phyloP scores from a whole-genome alignment of 2,888 invertebrate species.

The Mallateleia sp. region DNA sequence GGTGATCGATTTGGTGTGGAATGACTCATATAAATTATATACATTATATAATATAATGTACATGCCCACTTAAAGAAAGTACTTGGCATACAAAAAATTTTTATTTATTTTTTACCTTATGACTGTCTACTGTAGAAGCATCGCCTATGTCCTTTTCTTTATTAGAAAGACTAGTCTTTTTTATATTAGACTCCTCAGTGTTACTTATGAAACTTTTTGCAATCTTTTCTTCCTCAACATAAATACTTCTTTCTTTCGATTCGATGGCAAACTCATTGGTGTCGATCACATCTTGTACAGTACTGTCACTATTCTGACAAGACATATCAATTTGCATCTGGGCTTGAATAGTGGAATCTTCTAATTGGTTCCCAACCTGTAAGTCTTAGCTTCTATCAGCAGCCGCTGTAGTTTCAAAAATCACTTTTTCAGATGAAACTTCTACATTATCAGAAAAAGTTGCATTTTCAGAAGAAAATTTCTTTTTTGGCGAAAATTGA shows the following conservation, averaged over 20 bases:
- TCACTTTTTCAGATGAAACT: neutral
- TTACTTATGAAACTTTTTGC: neutral
- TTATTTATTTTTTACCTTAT: constrained; percentile 11
- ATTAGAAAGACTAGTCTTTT: constrained; percentile 8
- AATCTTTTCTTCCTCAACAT: constrained; percentile 3
- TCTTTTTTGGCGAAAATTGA: neutral
- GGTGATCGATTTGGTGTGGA: too few species aligned
- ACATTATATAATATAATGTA: neutral
- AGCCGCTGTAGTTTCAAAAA: neutral
- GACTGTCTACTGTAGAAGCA: constrained; percentile 15
- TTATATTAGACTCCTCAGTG: constrained; percentile 21
- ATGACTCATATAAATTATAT: too few species aligned
- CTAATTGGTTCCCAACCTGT: neutral
- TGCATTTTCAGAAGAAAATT: constrained; percentile 12
- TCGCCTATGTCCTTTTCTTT: constrained; percentile 11
- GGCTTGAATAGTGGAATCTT: constrained; percentile 1
- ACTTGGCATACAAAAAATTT: neutral
- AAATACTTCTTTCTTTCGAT: constrained; percentile 6
- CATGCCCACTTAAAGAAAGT: neutral
- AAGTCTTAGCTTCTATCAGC: constrained; percentile 5
- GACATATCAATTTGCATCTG: constrained; percentile 3
- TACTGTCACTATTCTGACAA: constrained; percentile 6
- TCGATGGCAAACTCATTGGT: neutral
- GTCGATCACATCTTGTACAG: neutral
- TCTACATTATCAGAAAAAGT: neutral